Base-by-base conservation (phyloP, 2,888 invertebrate species). In the Sesamia inferens region DNA sequence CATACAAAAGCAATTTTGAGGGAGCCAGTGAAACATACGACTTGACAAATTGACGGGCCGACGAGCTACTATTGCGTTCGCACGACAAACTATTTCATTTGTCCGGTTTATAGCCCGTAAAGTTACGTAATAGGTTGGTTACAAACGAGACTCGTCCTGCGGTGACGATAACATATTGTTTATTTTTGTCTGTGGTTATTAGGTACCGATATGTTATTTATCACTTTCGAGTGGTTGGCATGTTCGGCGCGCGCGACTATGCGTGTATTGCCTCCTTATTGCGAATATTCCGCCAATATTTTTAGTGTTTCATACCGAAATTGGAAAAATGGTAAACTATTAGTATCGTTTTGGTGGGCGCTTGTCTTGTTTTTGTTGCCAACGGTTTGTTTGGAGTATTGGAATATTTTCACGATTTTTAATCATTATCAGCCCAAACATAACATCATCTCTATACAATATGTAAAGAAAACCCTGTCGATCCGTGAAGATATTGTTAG, bases 71-170 rank as follows among this genome's bases (percentile, higher is more conserved):
- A 87, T 89, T 87, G 87, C 88, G 81, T 80, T 78, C 82, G 88
- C 83, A 85, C 86, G 85, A 88, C 89, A 88, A 91, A 91, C 91
- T 91, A 91, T 91, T 92, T 91, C 91, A 92, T 92, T 92, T 91
- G 91, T 91, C 91, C 91, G 88, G 90, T 89, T 91, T 92, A 92
- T 90, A 89, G 90, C 87, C 88, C 89, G 90, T 89, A 91, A 89
- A 89, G 81, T 87, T 85, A 83, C 84, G 85, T 88, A 88, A 89
- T 89, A 87, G 83, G 81, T 82, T 72, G 79, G 87, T 84, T 81
- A 87, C 88, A 85, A 88, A 88, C 84, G 88, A 85, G 77, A 59
- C 80, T 82, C 73, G 71, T 82, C 79, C 80, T 85, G 84, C 68
- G 83, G 87, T 88, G 88, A 87, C 86, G 81, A 86, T 90, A 88